Base-by-base conservation (phyloP, 1,140 invertebrate species). In the Nephila pilipes region DNA sequence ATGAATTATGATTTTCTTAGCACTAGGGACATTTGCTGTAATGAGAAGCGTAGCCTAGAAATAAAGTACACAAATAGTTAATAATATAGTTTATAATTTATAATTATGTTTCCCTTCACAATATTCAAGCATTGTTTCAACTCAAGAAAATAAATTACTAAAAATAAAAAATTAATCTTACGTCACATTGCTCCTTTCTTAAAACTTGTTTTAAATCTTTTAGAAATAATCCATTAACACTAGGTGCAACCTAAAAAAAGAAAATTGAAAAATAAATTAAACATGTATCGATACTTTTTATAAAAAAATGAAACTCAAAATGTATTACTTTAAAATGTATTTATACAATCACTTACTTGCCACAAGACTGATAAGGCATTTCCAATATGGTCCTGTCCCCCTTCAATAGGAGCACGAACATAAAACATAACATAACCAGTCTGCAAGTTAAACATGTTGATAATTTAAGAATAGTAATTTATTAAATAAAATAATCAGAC, bases 361-460 rank as follows among this genome's bases (percentile, higher is more conserved):
- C 99, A 99, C 0, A 99, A 95, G 89, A 99, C 97, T 0, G 98
- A 99, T 2, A 99, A 96, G 0, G 99, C 99, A 18, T 98, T 97
- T 55, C 98, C 98, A 92, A 99, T 99, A 29, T 98, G 97, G 95
- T 98, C 98, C 95, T 99, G 98, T 2, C 98, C 98, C 57, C 98
- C 97, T 95, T 99, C 99, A 95, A 99, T 98, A 0, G 99, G 98
- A 16, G 98, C 97, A 87, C 99, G 96, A 0, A 99, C 99, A 95
- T 99, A 99, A 96, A 99, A 99, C 99, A 99, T 99, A 1, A 99
- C 98, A 95, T 99, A 99, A 25, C 99, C 99, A 95, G 99, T 96
- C 96, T 96, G 94, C 25, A 95, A 87, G 95, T 91, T 90, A 92
- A 65, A 65, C 14, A 65, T 75, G 16, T 36, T 58, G 32, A 57